Evolutionary conservation across 2,797 vertebrate species (phyloP).

Genomic region (Pangasius mekongensis): DNA sequence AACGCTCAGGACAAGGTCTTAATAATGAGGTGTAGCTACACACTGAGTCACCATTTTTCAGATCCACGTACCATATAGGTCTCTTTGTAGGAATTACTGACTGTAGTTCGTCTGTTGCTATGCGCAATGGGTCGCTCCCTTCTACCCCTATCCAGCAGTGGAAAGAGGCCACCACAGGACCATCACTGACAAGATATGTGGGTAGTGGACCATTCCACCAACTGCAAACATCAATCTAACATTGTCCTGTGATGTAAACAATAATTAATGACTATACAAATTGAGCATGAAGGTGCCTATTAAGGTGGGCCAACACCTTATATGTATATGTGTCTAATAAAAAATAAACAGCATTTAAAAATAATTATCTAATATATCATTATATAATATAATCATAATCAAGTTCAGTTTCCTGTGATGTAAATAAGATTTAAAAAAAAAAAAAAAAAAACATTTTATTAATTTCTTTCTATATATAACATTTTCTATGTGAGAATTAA

Average conservation of each 20-base stretch:
- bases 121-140: not conserved
- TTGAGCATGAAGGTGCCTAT: not conserved
- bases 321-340: not conserved
- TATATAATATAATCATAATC: not conserved
- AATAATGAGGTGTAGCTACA: conserved; percentile 5
- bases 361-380: not conserved
- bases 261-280: not conserved
- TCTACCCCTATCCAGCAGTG: not conserved
- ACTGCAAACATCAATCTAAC: not conserved
- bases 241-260: not conserved
- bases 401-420: not conserved
- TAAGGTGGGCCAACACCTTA: not conserved
- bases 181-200: not conserved
- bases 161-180: not conserved
- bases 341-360: not conserved
- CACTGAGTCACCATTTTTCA: not conserved
- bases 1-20: not conserved
- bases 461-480: not conserved
- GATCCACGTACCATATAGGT: not conserved
- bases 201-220: not conserved
- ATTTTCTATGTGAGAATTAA: not conserved
- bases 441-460: not conserved
- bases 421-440: not conserved
- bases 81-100: not conserved
- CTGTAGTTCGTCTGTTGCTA: not conserved